Conservation (phyloP, 1,140 invertebrate species). For the Episyrphus balteatus region DNA sequence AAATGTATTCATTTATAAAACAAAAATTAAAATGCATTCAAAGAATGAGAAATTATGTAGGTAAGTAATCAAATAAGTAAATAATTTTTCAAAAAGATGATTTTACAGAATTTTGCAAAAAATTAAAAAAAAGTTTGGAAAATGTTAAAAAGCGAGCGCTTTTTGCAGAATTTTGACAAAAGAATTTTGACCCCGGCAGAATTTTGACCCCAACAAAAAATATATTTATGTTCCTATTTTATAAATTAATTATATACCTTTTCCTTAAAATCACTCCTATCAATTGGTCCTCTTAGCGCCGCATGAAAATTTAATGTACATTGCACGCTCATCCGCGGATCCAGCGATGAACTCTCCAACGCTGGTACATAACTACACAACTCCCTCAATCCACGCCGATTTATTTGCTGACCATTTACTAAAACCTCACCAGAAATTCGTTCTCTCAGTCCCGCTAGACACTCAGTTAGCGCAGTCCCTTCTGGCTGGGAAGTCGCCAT, state of each 20-base stretch:
- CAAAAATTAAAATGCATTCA: no score
- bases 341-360: slow-evolving; percentile 35
- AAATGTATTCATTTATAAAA: no score
- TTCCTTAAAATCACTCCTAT: slow-evolving; percentile 51
- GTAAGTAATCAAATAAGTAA: no score
- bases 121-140: no score
- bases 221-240: neutral
- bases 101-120: no score
- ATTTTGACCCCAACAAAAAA: slow-evolving; percentile 1
- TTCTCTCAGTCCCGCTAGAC: slow-evolving; percentile 59
- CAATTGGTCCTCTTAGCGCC: slow-evolving; percentile 50
- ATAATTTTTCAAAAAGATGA: no score
- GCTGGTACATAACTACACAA: slow-evolving; percentile 36
- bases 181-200: no score
- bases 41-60: no score
- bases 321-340: slow-evolving; percentile 64
- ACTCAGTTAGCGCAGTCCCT: slow-evolving; percentile 69
- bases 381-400: slow-evolving; percentile 53
- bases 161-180: no score
- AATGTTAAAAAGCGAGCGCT: no score
- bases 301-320: slow-evolving; percentile 74
- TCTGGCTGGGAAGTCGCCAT: slow-evolving; percentile 75
- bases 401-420: slow-evolving; percentile 74
- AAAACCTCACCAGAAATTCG: slow-evolving; percentile 67
- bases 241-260: slow-evolving; percentile 34